phyloP scores from a whole-genome alignment of 2,113 vertebrate species.

The Platichthys flesus region DNA sequence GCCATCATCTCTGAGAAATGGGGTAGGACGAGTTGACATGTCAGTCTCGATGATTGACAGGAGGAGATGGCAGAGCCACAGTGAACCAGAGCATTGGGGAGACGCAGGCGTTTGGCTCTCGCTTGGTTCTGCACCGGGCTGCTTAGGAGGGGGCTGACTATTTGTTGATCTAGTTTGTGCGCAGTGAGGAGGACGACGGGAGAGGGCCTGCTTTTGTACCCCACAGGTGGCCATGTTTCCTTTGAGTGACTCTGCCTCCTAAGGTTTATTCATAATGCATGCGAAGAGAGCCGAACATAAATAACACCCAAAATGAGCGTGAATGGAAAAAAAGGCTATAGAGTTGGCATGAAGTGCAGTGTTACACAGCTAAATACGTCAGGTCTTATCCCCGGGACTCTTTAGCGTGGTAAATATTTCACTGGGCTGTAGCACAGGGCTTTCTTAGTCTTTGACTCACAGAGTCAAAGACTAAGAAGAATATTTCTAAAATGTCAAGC shows the following conservation, averaged over 20 bases:
- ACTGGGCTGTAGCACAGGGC: constrained; percentile 58
- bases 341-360: constrained; percentile 38
- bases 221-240: constrained; percentile 64
- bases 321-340: constrained; percentile 20
- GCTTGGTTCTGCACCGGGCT: constrained; percentile 29
- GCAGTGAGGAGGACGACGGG: constrained; percentile 19
- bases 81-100: constrained; percentile 46
- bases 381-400: constrained; percentile 69
- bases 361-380: constrained; percentile 74
- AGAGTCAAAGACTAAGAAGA: constrained; percentile 61
- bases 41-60: constrained; percentile 74
- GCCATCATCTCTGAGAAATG: constrained; percentile 50
- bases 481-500: constrained; percentile 60
- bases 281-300: constrained; percentile 57
- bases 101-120: constrained; percentile 55
- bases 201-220: constrained; percentile 40
- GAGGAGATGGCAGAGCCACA: constrained; percentile 46
- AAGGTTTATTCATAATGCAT: constrained; percentile 74
- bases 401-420: constrained; percentile 75
- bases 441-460: too few species aligned
- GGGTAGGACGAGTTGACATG: constrained; percentile 48
- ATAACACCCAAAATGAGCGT: constrained; percentile 51
- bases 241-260: constrained; percentile 52
- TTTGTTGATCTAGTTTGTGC: constrained; percentile 65
- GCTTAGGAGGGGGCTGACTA: constrained; percentile 32